Base-by-base conservation (phyloP, 2,888 invertebrate species). In the Mesopsocus fuscifrons region DNA sequence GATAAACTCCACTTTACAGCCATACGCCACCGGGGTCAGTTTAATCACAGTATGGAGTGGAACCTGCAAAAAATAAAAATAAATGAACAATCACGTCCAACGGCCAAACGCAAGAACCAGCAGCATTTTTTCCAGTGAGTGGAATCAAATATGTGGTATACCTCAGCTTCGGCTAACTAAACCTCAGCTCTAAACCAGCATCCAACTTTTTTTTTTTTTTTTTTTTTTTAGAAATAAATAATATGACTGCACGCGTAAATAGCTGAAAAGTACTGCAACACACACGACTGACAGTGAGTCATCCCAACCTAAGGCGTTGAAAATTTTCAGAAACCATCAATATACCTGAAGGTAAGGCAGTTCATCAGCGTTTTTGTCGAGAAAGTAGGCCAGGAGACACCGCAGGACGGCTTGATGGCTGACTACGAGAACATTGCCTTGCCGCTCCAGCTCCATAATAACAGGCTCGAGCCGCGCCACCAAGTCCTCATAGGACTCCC, bases 381-480 rank as follows among this genome's bases (percentile, higher is more conserved):
- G 68, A 64, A 98, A 98, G 65, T 98, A 99, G 0, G 97, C 97
- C 44, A 98, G 72, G 31, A 98, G 70, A 59, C 97, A 98, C 32
- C 97, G 68, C 53, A 97, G 69, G 45, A 88, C 95, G 1, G 97
- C 97, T 65, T 98, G 95, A 65, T 98, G 98, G 6, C 89, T 88
- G 3, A 98, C 87, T 2, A 95, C 92, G 35, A 95, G 69, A 34
- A 95, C 92, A 61, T 92, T 92, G 34, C 89, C 89, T 62, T 94
- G 95, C 20, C 97, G 67, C 64, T 98, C 97, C 55, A 98, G 64
- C 65, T 98, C 97, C 95, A 97, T 94, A 53, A 97, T 97, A 46
- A 97, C 95, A 1, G 98, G 98, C 60, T 98, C 98, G 47, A 99
- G 68, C 22, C 98, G 67, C 2, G 94, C 92, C 16, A 98, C 97